Percentiles rank a stretch among this genome's conserved stretches.
Conservation (phyloP, 2,113 vertebrate species). For the Leuciscus idus region DNA sequence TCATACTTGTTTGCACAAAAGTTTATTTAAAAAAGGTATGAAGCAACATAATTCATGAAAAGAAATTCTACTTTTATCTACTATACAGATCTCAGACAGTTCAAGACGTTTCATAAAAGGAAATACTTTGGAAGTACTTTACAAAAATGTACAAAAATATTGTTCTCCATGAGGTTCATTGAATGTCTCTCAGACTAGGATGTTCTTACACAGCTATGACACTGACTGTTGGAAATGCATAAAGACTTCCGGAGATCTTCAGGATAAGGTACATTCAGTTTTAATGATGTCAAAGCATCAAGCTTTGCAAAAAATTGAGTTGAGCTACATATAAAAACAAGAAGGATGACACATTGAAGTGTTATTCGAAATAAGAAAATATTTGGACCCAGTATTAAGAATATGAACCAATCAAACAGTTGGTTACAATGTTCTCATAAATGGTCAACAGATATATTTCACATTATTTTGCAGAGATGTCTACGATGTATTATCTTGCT, state of each 20-base stretch:
- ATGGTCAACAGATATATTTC: not conserved
- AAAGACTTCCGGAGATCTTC: not conserved
- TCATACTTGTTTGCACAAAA: not conserved
- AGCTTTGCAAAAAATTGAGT: not conserved
- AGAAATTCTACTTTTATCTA: slow-evolving; percentile 23
- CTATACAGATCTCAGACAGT: slow-evolving; percentile 31
- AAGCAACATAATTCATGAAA: slow-evolving; percentile 50
- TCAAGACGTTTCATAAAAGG: slow-evolving; percentile 43
- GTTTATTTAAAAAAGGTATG: slow-evolving; percentile 35
- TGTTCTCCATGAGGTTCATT: not conserved
- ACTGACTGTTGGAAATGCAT: slow-evolving; percentile 1
- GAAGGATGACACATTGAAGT: not conserved
- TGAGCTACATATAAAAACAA: not conserved
- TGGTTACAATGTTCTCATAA: not conserved
- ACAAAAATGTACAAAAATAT: slow-evolving; percentile 49
- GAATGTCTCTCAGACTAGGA: slow-evolving; percentile 3
- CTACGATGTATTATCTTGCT: slow-evolving; percentile 1
- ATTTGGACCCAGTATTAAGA: slow-evolving; percentile 28
- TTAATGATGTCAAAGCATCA: slow-evolving; percentile 16
- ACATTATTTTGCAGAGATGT: slow-evolving; percentile 8
- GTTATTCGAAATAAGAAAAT: slow-evolving; percentile 5
- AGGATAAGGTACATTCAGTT: slow-evolving; percentile 37
- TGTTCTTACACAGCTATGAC: not conserved
- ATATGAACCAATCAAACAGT: not conserved
- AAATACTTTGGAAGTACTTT: slow-evolving; percentile 36